phyloP scores from a whole-genome alignment of 1,140 invertebrate genomes.

The Metopolophium dirhodum region DNA sequence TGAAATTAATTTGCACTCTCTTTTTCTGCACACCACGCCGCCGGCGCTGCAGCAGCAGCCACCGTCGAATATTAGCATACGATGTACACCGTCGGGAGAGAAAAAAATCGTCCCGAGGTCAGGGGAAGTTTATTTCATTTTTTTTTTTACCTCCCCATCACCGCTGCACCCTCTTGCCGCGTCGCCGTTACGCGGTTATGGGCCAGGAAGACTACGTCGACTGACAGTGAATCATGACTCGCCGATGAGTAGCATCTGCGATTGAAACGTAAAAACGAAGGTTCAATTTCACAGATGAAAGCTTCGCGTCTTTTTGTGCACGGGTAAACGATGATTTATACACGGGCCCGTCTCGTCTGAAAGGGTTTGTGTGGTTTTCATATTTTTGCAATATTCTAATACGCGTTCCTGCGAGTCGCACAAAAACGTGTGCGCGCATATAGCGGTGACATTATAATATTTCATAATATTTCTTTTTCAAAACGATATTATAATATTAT shows the following conservation, averaged over 20 bases:
- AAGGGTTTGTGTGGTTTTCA: slow-evolving; percentile 7
- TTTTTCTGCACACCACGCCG: neutral
- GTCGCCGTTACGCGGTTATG: neutral
- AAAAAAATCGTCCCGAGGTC: slow-evolving; percentile 41
- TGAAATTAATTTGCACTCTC: slow-evolving; percentile 57
- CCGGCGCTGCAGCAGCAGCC: neutral
- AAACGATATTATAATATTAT: neutral
- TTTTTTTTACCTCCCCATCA: neutral
- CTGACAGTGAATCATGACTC: slow-evolving; percentile 55
- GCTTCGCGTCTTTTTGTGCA: neutral
- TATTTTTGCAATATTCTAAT: neutral
- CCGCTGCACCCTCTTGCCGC: neutral
- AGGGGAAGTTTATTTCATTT: neutral
- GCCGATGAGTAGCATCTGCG: slow-evolving; percentile 55
- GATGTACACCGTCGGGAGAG: neutral
- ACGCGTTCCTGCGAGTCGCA: neutral
- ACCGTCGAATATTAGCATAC: slow-evolving; percentile 40
- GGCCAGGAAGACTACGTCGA: neutral
- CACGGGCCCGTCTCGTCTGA: neutral
- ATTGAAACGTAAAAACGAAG: slow-evolving; percentile 51
- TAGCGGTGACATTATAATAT: neutral
- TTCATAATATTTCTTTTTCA: neutral
- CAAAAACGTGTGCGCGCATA: neutral
- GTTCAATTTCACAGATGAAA: slow-evolving; percentile 54
- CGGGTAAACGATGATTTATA: slow-evolving; percentile 36